Percentiles rank a stretch among this genome's conserved stretches.
Conservation (phyloP, 2,888 invertebrate species). For the Agrypnus murinus region DNA sequence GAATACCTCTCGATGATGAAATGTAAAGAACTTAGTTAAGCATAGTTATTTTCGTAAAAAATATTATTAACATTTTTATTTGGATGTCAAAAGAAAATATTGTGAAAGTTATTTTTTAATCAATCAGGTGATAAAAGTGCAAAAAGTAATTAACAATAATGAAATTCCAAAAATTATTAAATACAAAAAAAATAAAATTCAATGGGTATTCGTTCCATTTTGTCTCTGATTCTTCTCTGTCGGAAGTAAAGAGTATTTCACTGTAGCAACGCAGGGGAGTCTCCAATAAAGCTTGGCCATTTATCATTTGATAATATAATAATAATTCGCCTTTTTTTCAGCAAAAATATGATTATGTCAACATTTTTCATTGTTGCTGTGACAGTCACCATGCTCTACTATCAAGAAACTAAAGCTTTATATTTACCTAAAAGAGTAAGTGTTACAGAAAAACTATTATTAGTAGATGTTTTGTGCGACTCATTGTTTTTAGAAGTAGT, state of each 20-base stretch:
- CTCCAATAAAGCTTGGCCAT: slow-evolving; percentile 64
- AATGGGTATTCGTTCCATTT: slow-evolving; percentile 1
- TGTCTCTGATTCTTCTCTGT: slow-evolving; percentile 56
- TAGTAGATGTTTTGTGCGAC: background rate
- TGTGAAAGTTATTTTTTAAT: too few relatives aligned
- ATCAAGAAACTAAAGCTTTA: slow-evolving; percentile 57
- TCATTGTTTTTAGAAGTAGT: background rate
- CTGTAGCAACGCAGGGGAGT: slow-evolving; percentile 64
- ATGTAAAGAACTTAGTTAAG: too few relatives aligned
- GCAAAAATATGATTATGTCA: slow-evolving; percentile 56
- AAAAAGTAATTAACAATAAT: too few relatives aligned
- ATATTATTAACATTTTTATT: too few relatives aligned
- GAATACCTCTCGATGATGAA: too few relatives aligned
- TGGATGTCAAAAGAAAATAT: too few relatives aligned
- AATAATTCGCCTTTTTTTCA: slow-evolving; percentile 29
- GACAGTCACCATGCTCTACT: slow-evolving; percentile 54
- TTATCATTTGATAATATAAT: slow-evolving; percentile 59
- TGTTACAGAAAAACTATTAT: slow-evolving; percentile 1
- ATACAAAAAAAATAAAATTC: background rate
- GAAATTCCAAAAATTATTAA: too few relatives aligned
- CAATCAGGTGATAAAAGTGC: too few relatives aligned
- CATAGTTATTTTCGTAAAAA: too few relatives aligned
- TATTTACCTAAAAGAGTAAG: slow-evolving; percentile 65
- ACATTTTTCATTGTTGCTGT: slow-evolving; percentile 58
- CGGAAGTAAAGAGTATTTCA: slow-evolving; percentile 67